Base-by-base conservation (phyloP, 2,888 invertebrate species). In the Antheraea assamensis region DNA sequence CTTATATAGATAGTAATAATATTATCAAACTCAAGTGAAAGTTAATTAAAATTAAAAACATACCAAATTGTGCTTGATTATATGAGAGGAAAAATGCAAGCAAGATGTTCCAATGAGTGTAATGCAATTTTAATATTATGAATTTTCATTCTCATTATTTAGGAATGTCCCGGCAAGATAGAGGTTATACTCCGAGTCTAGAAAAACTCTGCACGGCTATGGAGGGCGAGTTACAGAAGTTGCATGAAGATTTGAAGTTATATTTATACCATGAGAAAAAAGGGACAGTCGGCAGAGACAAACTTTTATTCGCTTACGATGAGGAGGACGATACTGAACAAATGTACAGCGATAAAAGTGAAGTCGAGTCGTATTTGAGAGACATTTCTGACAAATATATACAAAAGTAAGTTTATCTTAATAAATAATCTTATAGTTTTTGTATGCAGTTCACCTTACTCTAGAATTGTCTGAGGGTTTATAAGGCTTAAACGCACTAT, bases 131-230 rank as follows among this genome's bases (percentile, higher is more conserved):
- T 52, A 8, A 52, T 52, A 2, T 5, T 58, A 3, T 24, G 10
- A 10, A 52, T 52, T 21, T 49, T 7, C 49, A 49, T 42, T 42
- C 8, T 10, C 3, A 8, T 64, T 64, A 15, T 78, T 0, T 70
- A 95, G 95, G 93, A 2, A 95, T 97, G 88, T 92, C 96, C 0
- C 97, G 97, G 95, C 98, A 98, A 92, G 96, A 97, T 5, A 96
- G 96, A 79, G 98, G 98, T 0, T 97, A 96, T 88, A 97, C 97
- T 0, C 96, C 96, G 0, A 96, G 96, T 31, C 92, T 98, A 64
- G 97, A 97, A 70, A 95, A 96, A 83, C 94, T 98, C 0, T 97
- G 97, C 79, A 90, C 95, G 71, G 92, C 92, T 78, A 91, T 97
- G 55, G 97, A 98, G 81, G 85, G 88, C 1, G 96, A 95, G 78